Evolutionary conservation across 2,888 invertebrate species (phyloP), one percentile per base, ranked within the genome.

Genomic region (Sarcophaga rosellei): DNA sequence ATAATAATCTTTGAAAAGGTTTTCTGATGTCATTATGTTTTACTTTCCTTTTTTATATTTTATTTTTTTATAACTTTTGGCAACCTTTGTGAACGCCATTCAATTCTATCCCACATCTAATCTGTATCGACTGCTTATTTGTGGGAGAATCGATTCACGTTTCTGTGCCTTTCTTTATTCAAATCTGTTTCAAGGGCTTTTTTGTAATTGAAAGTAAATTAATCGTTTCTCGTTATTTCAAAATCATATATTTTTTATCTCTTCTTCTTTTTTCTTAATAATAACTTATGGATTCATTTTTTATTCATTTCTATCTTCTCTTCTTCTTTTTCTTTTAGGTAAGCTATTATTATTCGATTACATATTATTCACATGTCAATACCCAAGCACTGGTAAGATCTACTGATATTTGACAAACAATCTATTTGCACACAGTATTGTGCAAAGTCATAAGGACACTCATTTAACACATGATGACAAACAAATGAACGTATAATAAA

Each of bases 191-290:
- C 15, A 20, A 61, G 61, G 61, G 57, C n/a, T n/a, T 57, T 81
- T 82, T 80, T 84, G 25, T 70, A 83, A 81, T 83, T 85, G 78
- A 85, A 85, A 88, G 81, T 69, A 81, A 88, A 86, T 83, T 86
- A 86, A 86, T 86, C 75, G 83, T 57, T 62, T 73, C 72, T 78
- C 78, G 81, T 88, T 84, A 74, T 81, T 69, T 69, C 78, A 69
- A 65, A 81, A n/a, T 6, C 21, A 8, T 53, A 12, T 17, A 73
- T 59, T 72, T 77, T 47, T 63, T 62, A 74, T 78, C 66, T 66
- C 23, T 1, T 35, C 10, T 35, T 35, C 17, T 17, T n/a, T n/a
- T n/a, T n/a, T n/a, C n/a, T n/a, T n/a, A n/a, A n/a, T 53, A 53
- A 53, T 17, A 53, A 53, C 17, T 53, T 53, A 53, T 53, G 5